Base-by-base conservation (phyloP, 2,888 invertebrate species). In the Aspidiotus destructor region DNA sequence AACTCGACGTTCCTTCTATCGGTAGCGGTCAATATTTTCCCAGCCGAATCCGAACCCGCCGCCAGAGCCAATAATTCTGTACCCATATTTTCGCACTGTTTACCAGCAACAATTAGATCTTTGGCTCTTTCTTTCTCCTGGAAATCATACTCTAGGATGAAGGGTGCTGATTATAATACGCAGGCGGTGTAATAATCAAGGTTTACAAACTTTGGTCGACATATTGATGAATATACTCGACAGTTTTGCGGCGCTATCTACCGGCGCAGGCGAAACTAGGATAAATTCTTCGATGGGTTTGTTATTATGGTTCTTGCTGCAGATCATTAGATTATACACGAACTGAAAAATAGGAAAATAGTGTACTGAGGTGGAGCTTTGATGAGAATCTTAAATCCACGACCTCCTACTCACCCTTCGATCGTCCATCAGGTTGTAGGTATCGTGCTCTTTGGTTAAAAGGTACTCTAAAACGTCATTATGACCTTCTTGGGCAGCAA, bases 221-320 rank as follows among this genome's bases (percentile, higher is more conserved):
- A 96, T 81, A 72, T 83, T 86, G 70, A 92, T 87, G 75, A 92
- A 87, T 74, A 93, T 92, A 76, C 92, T 92, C 0, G 97, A 96
- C 72, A 99, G 81, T 80, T 99, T 99, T 69, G 97, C 97, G 17
- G 99, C 98, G 13, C 97, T 94, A 77, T 99, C 98, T 41, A 98
- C 96, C 0, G 98, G 98, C 6, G 98, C 98, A n/a, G 96, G 95
- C 0, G 97, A 97, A n/a, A 96, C 92, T 70, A 99, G 81, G 41
- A 99, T 89, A 78, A 99, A 99, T 77, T 99, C 98, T 77, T 96
- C 92, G 72, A 99, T 92, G 0, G 98, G 96, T 75, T 91, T 89
- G 78, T 98, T 96, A 76, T 93, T 89, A 80, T 93, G 85, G 79
- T 91, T 92, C 78, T 96, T 96, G 40, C 95, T 94, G 78, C 95